A percentile compares a stretch with the other conserved stretches of the same genome.
phyloP scores from a whole-genome alignment of 2,888 invertebrate species.

The Campopleginae sp. region DNA sequence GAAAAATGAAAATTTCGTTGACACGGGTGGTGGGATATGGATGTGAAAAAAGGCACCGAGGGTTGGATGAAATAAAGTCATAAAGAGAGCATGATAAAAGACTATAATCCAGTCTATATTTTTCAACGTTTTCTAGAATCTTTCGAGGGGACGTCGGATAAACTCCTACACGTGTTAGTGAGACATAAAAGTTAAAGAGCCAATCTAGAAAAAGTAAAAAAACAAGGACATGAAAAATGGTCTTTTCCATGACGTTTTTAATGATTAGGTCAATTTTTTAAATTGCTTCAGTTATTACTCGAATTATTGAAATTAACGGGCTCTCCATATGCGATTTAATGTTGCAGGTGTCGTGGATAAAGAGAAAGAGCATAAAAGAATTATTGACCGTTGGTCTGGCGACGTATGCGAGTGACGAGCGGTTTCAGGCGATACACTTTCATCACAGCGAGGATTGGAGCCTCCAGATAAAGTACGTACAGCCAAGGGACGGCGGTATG shows the following conservation, averaged over 20 bases:
- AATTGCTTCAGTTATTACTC: not conserved
- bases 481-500: slow-evolving; percentile 92
- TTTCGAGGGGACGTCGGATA: not conserved
- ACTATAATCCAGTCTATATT: not conserved
- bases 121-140: not conserved
- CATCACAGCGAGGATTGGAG: slow-evolving; percentile 97
- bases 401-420: slow-evolving; percentile 95
- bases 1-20: not conserved
- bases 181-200: not conserved
- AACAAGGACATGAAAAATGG: not conserved
- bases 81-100: not conserved
- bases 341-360: slow-evolving; percentile 92
- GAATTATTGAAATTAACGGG: not conserved
- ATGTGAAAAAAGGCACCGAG: not conserved
- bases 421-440: slow-evolving; percentile 94
- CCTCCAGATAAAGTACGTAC: slow-evolving; percentile 94
- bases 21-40: not conserved
- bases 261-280: not conserved
- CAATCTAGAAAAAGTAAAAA: not conserved
- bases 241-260: not conserved
- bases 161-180: not conserved
- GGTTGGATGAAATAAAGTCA: not conserved
- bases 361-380: slow-evolving; percentile 91
- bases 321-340: not conserved
- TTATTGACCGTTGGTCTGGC: slow-evolving; percentile 94